These are phyloP conservation scores for Nephrotoma appendiculata DNA, from an alignment of 2,888 invertebrate species.

Conservation along the genomic window DNA sequence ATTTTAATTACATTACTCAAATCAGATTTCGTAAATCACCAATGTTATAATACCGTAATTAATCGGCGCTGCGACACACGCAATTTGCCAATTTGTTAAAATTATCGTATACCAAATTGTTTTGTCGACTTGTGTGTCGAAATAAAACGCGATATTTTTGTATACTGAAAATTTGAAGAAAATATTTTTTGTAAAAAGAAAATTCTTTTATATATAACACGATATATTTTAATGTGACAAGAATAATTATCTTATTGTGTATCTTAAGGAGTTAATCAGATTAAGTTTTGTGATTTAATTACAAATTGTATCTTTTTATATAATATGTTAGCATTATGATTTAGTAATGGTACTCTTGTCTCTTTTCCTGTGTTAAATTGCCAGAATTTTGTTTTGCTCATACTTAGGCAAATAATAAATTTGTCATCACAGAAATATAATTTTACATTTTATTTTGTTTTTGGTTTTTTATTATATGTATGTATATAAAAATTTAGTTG, in stretches of 20 bases:
- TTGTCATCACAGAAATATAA: background rate
- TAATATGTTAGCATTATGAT: background rate
- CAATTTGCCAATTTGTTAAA: background rate
- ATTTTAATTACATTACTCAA: background rate
- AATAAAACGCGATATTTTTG: background rate
- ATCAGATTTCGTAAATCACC: background rate
- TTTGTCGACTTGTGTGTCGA: background rate
- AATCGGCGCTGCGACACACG: background rate
- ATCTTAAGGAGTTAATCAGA: background rate
- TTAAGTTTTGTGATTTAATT: background rate
- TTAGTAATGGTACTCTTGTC: background rate
- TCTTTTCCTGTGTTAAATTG: background rate
- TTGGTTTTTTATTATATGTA: background rate
- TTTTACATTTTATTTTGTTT: background rate
- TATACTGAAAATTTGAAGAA: background rate
- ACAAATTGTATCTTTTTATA: background rate
- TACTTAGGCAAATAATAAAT: background rate
- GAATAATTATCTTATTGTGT: background rate
- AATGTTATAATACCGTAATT: background rate
- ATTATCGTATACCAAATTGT: background rate
- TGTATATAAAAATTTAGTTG: background rate
- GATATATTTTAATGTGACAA: background rate
- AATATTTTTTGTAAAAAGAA: background rate
- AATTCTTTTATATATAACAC: too few relatives aligned
- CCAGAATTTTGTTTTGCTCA: background rate